phyloP scores from a whole-genome alignment of 1,140 invertebrate species.

The Pinna nobilis region DNA sequence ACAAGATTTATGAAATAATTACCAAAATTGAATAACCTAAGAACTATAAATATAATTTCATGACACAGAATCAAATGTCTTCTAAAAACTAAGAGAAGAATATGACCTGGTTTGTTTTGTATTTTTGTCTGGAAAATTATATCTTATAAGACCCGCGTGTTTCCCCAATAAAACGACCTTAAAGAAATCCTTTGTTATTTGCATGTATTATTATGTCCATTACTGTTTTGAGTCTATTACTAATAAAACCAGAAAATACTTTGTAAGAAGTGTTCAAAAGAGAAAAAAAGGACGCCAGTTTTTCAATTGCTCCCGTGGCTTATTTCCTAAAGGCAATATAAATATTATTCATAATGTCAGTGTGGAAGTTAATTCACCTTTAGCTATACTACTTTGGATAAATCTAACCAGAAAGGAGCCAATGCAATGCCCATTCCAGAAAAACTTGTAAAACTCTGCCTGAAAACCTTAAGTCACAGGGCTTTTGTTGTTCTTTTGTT shows the following conservation, averaged over 20 bases:
- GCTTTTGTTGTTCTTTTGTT: constrained; percentile 36
- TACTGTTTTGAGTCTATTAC: constrained; percentile 17
- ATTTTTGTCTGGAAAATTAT: constrained; percentile 17
- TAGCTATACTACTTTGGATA: constrained; percentile 5
- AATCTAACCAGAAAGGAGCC: constrained; percentile 7
- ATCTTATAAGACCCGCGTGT: constrained; percentile 23
- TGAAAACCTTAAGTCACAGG: constrained; percentile 41
- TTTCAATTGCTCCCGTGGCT: constrained; percentile 24
- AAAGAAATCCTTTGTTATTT: constrained; percentile 29
- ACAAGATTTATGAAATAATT: neutral
- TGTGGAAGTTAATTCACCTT: constrained; percentile 3
- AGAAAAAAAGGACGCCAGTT: constrained; percentile 47
- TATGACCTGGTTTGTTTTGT: constrained; percentile 1
- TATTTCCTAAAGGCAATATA: constrained; percentile 35
- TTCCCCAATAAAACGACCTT: constrained; percentile 20
- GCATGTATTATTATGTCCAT: constrained; percentile 3
- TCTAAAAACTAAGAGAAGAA: constrained; percentile 31
- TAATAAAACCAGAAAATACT: constrained; percentile 1
- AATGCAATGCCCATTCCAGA: constrained; percentile 28
- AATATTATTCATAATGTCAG: constrained; percentile 23
- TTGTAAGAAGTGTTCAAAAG: constrained; percentile 21
- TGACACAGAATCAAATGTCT: constrained; percentile 12
- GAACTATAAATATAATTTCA: constrained; percentile 5
- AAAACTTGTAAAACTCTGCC: constrained; percentile 42
- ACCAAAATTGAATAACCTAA: constrained; percentile 16